Evolutionary conservation across 2,888 invertebrate species (phyloP).

Genomic region (Ormyrus labotus): DNA sequence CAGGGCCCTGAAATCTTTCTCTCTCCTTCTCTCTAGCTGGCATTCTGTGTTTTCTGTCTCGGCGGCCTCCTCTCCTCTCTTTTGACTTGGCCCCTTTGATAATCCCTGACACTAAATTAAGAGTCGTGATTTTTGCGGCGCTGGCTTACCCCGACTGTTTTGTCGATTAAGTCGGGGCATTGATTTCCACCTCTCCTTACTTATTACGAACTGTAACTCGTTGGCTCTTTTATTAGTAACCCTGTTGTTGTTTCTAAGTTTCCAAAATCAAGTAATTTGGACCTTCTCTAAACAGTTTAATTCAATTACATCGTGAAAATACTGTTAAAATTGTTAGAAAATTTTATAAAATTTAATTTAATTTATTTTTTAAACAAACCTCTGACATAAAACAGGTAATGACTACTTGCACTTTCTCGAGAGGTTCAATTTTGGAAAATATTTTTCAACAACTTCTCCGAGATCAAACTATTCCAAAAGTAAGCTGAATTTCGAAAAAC

Average conservation of each 20-base stretch:
- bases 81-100: constrained; percentile 14
- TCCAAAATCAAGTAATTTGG: no score
- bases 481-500: no score
- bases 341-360: no score
- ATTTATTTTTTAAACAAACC: no score
- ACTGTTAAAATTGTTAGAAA: no score
- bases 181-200: background rate
- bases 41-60: constrained; percentile 1
- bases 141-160: constrained; percentile 33
- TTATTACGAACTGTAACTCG: background rate
- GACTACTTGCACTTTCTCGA: no score
- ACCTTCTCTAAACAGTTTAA: background rate
- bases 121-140: constrained; percentile 32
- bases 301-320: no score
- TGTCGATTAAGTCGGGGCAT: constrained; percentile 47
- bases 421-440: no score
- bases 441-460: no score
- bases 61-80: background rate
- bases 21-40: constrained; percentile 51
- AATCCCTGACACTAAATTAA: constrained; percentile 20
- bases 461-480: no score
- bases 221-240: background rate
- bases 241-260: no score
- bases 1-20: constrained; percentile 59
- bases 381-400: no score